Evolutionary conservation across 35 echinoderm and acorn worm species (phyloP), one percentile per base, ranked within the genome.

Genomic region (Amphiura filiformis): DNA sequence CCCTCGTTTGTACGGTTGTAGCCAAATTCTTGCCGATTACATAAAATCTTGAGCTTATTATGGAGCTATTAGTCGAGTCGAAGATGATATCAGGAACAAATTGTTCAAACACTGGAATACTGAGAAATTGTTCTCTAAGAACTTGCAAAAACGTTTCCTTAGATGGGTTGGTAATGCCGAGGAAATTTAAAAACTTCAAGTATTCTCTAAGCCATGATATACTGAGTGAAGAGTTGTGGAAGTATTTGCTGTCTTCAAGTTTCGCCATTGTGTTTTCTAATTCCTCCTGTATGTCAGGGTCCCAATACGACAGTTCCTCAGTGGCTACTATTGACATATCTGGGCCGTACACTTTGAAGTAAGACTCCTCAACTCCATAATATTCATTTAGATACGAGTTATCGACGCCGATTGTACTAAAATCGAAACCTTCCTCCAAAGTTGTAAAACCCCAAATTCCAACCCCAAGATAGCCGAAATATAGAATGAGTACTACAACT

Each of bases 1-100:
- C 36, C 36, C 82, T 79, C 80, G 92, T 38, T 11, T 64, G 36
- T 33, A 81, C 57, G 18, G 86, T 86, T 40, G 82, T 82, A 23
- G 36, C 32, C 26, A 89, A 31, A 35, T 86, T 36, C 49, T 87
- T 82, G 4, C 76, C 49, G 2, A 64, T 57, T 22, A 93, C 76
- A 22, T 89, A 82, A 42, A 92, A 96, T 30, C 94, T 81, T 37
- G 94, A 96, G 1, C 82, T 80, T 0, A 37, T 75, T 1, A 75
- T 80, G 9, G 37, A 65, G 23, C 32, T 80, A 26, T 76, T 56
- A 1, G 81, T 81, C 1, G 82, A 34, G 32, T 86, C 81, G 34
- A 95, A 95, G 32, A 70, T 83, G 20, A 96, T 90, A 35, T 96
- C 94, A 23, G 37, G 2, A 0, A 32, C 13, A 39, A 89, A 96